Base-by-base conservation (phyloP, 2,797 vertebrate genomes). In the Sebastes dallii region DNA sequence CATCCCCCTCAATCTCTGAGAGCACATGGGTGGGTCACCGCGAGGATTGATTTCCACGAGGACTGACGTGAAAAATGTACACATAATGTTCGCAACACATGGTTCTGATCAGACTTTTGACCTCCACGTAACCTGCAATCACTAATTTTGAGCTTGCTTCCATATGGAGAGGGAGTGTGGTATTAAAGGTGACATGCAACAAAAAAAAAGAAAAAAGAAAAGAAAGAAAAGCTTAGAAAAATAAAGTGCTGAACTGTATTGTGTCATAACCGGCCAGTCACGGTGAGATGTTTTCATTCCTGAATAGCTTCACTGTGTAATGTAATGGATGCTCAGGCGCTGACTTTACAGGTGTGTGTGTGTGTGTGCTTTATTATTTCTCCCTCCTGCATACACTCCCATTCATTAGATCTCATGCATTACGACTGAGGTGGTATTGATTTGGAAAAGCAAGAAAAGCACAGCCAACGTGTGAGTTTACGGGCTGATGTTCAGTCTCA, bases 21-120 rank as follows among this genome's bases (percentile, higher is more conserved):
- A 72, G 69, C 68, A 6, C 73, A 81, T 12, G 60, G 82, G 81
- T 88, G 88, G 88, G 89, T 92, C 89, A 86, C 24, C 2, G 77
- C 66, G 1, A 25, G 78, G 83, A 93, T 77, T 92, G 90, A 93
- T 89, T 80, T 93, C 86, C 85, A 93, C 72, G 11, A 92, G 90
- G 80, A 82, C 78, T 87, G 92, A 94, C 80, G 18, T 89, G 86
- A 88, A 88, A 93, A 91, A 93, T 89, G 84, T 80, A 77, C 72
- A 81, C 75, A 86, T 82, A 80, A 85, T 86, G 89, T 83, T 79
- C 27, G 27, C 25, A 77, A 72, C 94, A 93, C 86, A 86, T 94
- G 92, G 89, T 89, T 91, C 84, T 88, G 92, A 92, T 94, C 90
- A 91, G 83, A 90, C 88, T 66, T 86, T 46, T 92, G 88, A 93